These are phyloP conservation scores for Plecotus auritus DNA, from an alignment of 2,113 vertebrate species.

Conservation along the genomic window DNA sequence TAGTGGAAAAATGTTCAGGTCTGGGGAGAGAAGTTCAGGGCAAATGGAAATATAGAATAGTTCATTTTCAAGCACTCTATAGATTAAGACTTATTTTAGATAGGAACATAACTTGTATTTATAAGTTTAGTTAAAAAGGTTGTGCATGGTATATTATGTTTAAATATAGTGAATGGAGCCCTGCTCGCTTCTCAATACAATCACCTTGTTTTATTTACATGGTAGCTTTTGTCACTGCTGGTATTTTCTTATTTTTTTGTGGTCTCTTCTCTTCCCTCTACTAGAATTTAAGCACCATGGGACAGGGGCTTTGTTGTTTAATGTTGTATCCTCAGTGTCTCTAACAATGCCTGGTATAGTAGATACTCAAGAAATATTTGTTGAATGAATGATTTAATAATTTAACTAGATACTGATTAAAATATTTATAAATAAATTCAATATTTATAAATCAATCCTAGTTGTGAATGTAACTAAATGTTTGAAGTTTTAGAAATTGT, in stretches of 20 bases:
- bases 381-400: not conserved
- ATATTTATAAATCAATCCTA: not conserved
- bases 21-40: not conserved
- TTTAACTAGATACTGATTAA: conserved; percentile 22
- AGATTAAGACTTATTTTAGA: conserved; percentile 31
- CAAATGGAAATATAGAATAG: not conserved
- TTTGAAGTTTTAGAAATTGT: not conserved
- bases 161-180: not conserved
- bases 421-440: conserved; percentile 36
- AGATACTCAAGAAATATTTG: conserved; percentile 7
- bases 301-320: not conserved
- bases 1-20: conserved; percentile 17
- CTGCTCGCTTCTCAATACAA: not conserved
- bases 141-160: not conserved
- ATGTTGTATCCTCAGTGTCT: conserved; percentile 3
- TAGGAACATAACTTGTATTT: conserved; percentile 15
- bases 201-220: conserved; percentile 6
- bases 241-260: conserved; percentile 41
- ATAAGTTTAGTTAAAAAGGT: conserved; percentile 32
- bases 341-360: not conserved
- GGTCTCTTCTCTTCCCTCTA: not conserved
- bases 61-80: conserved; percentile 20
- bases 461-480: conserved; percentile 26
- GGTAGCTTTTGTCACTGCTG: conserved; percentile 1
- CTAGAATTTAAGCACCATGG: not conserved